These are phyloP conservation scores for Nicator chloris DNA, from an alignment of 2,113 vertebrate species.

Conservation along the genomic window DNA sequence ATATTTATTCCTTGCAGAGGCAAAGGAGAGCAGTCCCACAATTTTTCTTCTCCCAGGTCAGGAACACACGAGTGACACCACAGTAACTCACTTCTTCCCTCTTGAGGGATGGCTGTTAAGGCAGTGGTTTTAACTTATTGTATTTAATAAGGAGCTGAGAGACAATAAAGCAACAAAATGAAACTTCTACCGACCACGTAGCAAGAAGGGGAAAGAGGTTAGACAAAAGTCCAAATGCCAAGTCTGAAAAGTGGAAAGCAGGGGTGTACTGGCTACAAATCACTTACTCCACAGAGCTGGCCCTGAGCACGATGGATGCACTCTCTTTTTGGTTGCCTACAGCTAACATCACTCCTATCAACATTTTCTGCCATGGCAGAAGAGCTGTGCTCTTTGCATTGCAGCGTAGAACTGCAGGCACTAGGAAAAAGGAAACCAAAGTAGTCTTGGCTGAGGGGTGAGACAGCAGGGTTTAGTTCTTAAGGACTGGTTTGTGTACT, in stretches of 20 bases:
- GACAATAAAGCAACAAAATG: constrained; percentile 46
- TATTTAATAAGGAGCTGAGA: constrained; percentile 47
- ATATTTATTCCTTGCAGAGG: constrained; percentile 44
- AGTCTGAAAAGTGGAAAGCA: background rate
- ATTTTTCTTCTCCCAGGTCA: constrained; percentile 33
- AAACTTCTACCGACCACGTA: background rate
- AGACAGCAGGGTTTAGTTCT: background rate
- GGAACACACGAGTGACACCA: constrained; percentile 8
- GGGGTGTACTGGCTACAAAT: background rate
- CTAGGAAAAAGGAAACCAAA: background rate
- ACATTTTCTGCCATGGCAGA: background rate
- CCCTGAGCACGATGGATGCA: rapidly evolving
- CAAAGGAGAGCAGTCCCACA: background rate
- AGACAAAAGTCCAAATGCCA: constrained; percentile 3
- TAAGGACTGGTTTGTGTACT: background rate
- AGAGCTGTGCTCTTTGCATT: background rate
- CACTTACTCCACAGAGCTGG: background rate
- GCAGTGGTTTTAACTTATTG: constrained; percentile 22
- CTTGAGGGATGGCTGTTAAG: constrained; percentile 22
- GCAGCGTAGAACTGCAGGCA: background rate
- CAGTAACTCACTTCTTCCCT: constrained; percentile 37
- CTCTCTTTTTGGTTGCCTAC: background rate
- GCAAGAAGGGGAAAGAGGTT: background rate
- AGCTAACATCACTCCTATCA: background rate
- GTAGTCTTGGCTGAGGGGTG: background rate